These are phyloP conservation scores for Sebastes paucispinis DNA, from an alignment of 2,797 vertebrate genomes.

Conservation along the genomic window DNA sequence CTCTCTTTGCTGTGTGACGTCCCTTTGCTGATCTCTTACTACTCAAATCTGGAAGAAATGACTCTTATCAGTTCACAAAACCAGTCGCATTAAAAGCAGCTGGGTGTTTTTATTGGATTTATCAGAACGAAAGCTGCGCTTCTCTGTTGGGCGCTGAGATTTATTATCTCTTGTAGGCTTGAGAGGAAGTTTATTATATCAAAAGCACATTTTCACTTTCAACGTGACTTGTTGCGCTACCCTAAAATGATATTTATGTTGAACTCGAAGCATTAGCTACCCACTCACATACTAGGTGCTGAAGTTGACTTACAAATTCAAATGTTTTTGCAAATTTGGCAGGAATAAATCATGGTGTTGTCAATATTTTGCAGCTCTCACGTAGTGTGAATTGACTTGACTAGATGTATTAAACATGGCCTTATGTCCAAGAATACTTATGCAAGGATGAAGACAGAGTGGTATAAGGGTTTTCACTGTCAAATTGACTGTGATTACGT, in stretches of 20 bases:
- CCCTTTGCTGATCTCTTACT: not conserved
- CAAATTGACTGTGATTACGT: not conserved
- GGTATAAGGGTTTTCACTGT: not conserved
- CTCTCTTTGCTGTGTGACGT: not conserved
- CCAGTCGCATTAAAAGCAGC: not conserved
- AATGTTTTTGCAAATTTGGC: not conserved
- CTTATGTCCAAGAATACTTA: not conserved
- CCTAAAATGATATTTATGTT: not conserved
- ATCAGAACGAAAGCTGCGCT: not conserved
- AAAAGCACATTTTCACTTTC: not conserved
- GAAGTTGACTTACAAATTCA: not conserved
- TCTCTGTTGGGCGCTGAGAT: not conserved
- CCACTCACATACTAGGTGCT: not conserved
- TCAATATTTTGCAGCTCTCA: not conserved
- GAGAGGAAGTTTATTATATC: constrained; percentile 4
- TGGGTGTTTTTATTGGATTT: not conserved
- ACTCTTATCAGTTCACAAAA: not conserved
- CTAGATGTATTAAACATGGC: not conserved
- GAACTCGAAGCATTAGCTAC: not conserved
- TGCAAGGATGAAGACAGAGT: not conserved
- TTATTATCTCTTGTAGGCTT: not conserved
- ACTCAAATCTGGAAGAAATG: not conserved
- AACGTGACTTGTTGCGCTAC: not conserved
- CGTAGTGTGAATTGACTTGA: constrained; percentile 1
- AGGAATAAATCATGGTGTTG: not conserved